Conservation (phyloP, 2,888 invertebrate species). For the Aproaerema taeniolella region DNA sequence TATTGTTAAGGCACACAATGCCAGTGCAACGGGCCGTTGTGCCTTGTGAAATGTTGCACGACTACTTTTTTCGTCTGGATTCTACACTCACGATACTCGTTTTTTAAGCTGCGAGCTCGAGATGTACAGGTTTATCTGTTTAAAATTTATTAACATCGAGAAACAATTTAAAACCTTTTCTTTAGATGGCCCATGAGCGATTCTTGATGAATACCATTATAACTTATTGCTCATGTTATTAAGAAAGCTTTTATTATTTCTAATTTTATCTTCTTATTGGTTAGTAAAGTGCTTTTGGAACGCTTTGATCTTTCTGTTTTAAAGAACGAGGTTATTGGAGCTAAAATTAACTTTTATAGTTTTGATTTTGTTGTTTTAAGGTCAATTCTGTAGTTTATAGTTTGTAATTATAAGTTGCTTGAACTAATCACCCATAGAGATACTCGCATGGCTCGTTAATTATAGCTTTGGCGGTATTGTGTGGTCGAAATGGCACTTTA, state of each 20-base stretch:
- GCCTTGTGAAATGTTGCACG: slow-evolving; percentile 76
- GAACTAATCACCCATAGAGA: too few relatives aligned
- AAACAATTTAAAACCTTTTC: slow-evolving; percentile 75
- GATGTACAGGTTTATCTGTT: slow-evolving; percentile 77
- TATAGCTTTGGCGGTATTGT: too few relatives aligned
- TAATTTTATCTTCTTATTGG: slow-evolving; percentile 11
- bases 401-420: slow-evolving; percentile 7
- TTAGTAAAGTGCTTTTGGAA: slow-evolving; percentile 12
- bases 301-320: slow-evolving; percentile 8
- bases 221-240: slow-evolving; percentile 43
- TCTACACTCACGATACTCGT: slow-evolving; percentile 72
- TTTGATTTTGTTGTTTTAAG: slow-evolving; percentile 1
- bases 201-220: slow-evolving; percentile 66
- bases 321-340: slow-evolving; percentile 6
- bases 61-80: slow-evolving; percentile 78
- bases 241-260: slow-evolving; percentile 29
- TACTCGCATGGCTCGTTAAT: too few relatives aligned
- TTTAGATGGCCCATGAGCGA: slow-evolving; percentile 61
- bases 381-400: slow-evolving; percentile 8
- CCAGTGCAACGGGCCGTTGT: slow-evolving; percentile 72
- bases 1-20: slow-evolving; percentile 75
- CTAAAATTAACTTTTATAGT: slow-evolving; percentile 5
- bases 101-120: slow-evolving; percentile 72
- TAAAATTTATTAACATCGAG: slow-evolving; percentile 77
- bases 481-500: too few relatives aligned